Conservation (phyloP, 2,888 invertebrate genomes). For the Eupithecia tripunctaria region DNA sequence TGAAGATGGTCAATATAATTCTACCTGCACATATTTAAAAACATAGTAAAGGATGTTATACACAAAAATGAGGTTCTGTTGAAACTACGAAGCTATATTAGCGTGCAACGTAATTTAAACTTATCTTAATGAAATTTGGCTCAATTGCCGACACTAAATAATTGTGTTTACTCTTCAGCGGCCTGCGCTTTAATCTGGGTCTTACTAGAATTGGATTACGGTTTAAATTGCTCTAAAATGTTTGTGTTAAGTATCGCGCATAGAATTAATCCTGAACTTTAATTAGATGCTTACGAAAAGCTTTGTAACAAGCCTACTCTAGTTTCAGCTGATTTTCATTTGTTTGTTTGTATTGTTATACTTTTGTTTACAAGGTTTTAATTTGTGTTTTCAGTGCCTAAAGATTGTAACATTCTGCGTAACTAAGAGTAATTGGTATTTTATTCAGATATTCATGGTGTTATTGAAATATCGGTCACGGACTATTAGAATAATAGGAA, state of each 20-base stretch:
- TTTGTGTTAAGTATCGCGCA: neutral
- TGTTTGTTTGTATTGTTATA: neutral
- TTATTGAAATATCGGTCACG: neutral
- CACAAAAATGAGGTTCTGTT: neutral
- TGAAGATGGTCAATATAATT: neutral
- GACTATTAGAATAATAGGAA: neutral
- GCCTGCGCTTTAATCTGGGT: neutral
- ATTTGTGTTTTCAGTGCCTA: neutral
- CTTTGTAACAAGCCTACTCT: slow-evolving; percentile 7
- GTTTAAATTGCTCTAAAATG: neutral
- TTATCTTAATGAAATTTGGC: slow-evolving; percentile 3
- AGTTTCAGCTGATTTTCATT: neutral
- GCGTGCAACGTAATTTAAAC: neutral
- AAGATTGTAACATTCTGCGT: too few species aligned
- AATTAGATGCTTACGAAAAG: neutral
- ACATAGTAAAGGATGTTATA: neutral
- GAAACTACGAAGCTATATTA: neutral
- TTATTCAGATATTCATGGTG: too few species aligned
- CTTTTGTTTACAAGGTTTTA: neutral
- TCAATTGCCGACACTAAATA: neutral
- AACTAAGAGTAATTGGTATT: too few species aligned
- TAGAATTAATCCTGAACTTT: slow-evolving; percentile 1
- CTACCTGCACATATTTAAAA: neutral
- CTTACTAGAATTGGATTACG: neutral
- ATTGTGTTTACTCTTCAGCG: neutral